A percentile compares a stretch with the other conserved stretches of the same genome.
Conservation (phyloP, 2,797 vertebrate species). For the Halcyon leucocephala region DNA sequence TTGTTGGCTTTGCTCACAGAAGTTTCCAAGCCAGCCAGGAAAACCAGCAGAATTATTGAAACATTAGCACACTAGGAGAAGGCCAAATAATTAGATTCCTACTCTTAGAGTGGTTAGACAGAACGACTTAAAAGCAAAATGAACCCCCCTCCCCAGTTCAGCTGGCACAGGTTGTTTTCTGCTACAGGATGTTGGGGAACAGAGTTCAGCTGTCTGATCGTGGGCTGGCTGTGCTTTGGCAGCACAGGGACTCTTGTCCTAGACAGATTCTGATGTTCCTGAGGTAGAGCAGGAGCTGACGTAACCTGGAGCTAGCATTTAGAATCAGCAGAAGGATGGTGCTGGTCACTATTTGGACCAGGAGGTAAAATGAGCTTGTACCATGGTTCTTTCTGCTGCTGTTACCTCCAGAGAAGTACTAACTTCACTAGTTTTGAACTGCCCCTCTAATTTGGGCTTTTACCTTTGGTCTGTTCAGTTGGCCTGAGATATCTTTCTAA, state of each 20-base stretch:
- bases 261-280: not conserved
- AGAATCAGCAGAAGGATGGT: too few relatives aligned
- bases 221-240: not conserved
- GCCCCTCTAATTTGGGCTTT: not conserved
- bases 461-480: not conserved
- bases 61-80: too few relatives aligned
- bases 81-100: not conserved
- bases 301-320: not conserved
- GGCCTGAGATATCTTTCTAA: not conserved
- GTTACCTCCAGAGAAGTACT: not conserved
- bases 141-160: not conserved
- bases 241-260: not conserved
- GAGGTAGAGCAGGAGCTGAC: not conserved
- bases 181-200: not conserved
- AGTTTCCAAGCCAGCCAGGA: not conserved
- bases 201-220: not conserved
- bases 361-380: too few relatives aligned
- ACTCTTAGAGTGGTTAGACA: not conserved
- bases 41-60: not conserved
- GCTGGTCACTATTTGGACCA: too few relatives aligned
- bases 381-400: not conserved
- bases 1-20: constrained; percentile 27
- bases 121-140: not conserved
- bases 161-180: not conserved
- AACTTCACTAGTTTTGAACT: not conserved